Percentiles rank a stretch among this genome's conserved stretches.
These are phyloP conservation scores for Aleiodes leptofemur DNA, from an alignment of 2,888 invertebrate species.

Conservation along the genomic window DNA sequence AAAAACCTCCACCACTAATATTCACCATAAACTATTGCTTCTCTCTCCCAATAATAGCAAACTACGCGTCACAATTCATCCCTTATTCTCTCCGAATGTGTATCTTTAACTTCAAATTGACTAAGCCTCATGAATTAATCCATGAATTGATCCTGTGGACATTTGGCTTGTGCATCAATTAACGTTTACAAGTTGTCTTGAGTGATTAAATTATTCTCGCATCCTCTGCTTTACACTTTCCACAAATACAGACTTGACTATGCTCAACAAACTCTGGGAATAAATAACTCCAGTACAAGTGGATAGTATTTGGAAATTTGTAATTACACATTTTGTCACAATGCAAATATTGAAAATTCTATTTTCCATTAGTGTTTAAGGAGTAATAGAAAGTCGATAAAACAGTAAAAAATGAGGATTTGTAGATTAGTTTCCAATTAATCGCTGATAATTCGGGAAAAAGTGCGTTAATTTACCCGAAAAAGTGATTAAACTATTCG, in stretches of 20 bases:
- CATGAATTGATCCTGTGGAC: slow-evolving; percentile 11
- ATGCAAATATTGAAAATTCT: slow-evolving; percentile 7
- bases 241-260: background rate
- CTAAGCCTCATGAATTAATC: background rate
- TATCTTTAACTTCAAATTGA: background rate
- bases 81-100: background rate
- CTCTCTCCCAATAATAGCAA: background rate
- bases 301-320: background rate
- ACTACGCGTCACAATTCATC: slow-evolving; percentile 4
- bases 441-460: too few relatives aligned
- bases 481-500: too few relatives aligned
- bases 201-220: slow-evolving; percentile 23
- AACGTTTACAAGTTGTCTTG: slow-evolving; percentile 11
- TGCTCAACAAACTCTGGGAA: background rate
- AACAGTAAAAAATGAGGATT: too few relatives aligned
- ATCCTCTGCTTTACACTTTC: background rate
- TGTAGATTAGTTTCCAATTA: too few relatives aligned
- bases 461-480: too few relatives aligned
- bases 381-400: background rate
- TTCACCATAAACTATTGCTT: background rate
- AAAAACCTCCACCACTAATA: slow-evolving; percentile 2
- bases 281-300: slow-evolving; percentile 7
- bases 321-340: slow-evolving; percentile 8
- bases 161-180: slow-evolving; percentile 11
- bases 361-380: background rate